Base-by-base conservation (phyloP, 2,888 invertebrate genomes). In the Hoplodrina blanda region DNA sequence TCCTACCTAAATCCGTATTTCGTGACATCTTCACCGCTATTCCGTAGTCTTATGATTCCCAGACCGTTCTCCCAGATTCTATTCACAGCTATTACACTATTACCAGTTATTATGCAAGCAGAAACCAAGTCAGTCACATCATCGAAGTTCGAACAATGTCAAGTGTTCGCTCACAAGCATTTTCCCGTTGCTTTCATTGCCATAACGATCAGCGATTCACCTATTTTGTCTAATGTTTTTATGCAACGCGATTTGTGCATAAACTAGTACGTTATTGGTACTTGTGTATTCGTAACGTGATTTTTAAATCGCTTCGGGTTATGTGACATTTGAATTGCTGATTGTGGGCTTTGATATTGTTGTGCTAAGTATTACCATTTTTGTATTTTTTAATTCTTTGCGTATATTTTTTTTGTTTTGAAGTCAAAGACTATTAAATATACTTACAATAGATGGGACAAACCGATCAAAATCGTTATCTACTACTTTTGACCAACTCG, bases 221-320 rank as follows among this genome's bases (percentile, higher is more conserved):
- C 83, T 85, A 83, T 84, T 86, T 87, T 69, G 66, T 81, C 78
- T 83, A 80, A 85, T 82, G 83, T 73, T 82, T 85, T 82, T 84
- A 84, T 81, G 81, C 78, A 79, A 66, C 69, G 77, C 69, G 69
- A 73, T 76, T 79, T 65, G 61, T 76, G 80, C 76, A 76, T 77
- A 62, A 78, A 63, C 73, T 62, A 63, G 62, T 61, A 30, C 46
- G 69, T 69, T 74, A 59, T 62, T 55, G 30, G 37, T 60, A 59
- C 63, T 78, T 76, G 67, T 15, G 74, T 70, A 86, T 86, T 81
- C 86, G 20, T 67, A 60, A 69, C 75, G 25, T 81, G 78, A 69
- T 76, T 76, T 83, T 73, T 74, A 80, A 80, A 81, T 73, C 77
- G 77, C 71, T 85, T 82, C 73, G 78, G 62, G 76, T 86, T 82